Conservation (phyloP, 2,113 vertebrate genomes). For the Bolborhynchus lineola region DNA sequence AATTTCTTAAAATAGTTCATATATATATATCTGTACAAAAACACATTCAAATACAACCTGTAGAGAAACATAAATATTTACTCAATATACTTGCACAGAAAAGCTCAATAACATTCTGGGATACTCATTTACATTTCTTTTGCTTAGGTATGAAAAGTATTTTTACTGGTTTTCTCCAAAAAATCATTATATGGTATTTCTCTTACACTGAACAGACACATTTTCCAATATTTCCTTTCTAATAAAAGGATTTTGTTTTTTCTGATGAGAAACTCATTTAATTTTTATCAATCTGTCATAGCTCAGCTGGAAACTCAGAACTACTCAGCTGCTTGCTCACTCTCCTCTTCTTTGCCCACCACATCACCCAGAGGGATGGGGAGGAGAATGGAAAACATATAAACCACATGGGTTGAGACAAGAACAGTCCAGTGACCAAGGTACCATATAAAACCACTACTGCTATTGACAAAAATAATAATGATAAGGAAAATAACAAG, state of each 20-base stretch:
- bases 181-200: neutral
- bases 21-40: neutral
- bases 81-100: neutral
- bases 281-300: neutral
- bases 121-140: neutral
- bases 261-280: neutral
- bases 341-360: too few species aligned
- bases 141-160: neutral
- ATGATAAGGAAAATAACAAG: too few species aligned
- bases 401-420: too few species aligned
- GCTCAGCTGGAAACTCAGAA: too few species aligned
- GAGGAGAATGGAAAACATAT: too few species aligned
- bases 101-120: neutral
- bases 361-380: too few species aligned
- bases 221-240: neutral
- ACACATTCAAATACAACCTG: neutral
- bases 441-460: too few species aligned
- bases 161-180: neutral
- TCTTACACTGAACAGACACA: neutral
- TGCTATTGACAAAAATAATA: too few species aligned
- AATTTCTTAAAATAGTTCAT: neutral
- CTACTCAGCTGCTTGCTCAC: too few species aligned
- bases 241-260: neutral
- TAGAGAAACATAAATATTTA: neutral
- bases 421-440: too few species aligned